These are phyloP conservation scores for Pangasius sanitwongsei DNA, from an alignment of 2,797 vertebrate species.

Conservation along the genomic window DNA sequence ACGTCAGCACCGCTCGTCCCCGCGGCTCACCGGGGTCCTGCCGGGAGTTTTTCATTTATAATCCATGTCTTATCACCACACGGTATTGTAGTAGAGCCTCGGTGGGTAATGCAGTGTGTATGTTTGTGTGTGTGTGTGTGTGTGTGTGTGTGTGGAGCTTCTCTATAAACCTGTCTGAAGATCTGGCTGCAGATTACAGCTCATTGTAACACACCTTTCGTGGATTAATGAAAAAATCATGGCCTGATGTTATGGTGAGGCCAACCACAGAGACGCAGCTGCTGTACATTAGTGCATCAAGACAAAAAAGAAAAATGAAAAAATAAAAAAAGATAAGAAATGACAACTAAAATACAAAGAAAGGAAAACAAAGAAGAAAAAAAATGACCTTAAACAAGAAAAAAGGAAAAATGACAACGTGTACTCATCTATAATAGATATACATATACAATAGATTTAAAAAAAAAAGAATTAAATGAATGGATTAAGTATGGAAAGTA, in stretches of 20 bases:
- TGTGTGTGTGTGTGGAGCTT: background rate
- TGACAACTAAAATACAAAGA: background rate
- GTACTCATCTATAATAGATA: background rate
- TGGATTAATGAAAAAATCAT: background rate
- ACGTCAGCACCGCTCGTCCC: background rate
- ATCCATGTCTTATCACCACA: background rate
- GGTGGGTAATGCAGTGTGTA: background rate
- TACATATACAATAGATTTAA: too few species aligned
- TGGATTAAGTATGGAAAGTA: too few species aligned
- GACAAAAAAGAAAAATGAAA: background rate
- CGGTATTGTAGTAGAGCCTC: background rate
- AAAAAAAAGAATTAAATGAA: too few species aligned
- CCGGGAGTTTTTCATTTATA: background rate
- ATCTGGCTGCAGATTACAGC: background rate
- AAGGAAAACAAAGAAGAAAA: too few species aligned
- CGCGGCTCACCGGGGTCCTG: background rate
- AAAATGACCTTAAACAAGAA: too few species aligned
- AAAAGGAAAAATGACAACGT: too few species aligned
- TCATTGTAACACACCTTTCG: background rate
- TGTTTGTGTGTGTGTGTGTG: conserved; percentile 3
- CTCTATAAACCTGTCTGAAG: background rate
- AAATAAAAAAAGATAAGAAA: background rate
- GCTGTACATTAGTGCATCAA: background rate
- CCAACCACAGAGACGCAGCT: background rate
- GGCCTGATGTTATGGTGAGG: background rate